phyloP scores from a whole-genome alignment of 1,140 invertebrate species.

The Neelides sp. region DNA sequence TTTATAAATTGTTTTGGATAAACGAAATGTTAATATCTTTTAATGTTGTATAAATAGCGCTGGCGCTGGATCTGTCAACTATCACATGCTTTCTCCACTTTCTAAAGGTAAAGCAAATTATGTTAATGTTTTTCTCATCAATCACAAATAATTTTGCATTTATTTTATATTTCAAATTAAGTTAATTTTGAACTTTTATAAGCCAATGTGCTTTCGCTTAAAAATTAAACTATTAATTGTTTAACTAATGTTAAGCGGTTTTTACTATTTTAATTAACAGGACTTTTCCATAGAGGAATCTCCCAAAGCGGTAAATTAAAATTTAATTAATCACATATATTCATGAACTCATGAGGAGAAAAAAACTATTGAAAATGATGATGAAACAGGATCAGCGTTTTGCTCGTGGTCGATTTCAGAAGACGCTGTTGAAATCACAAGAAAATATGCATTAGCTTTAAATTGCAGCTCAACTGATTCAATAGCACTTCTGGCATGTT shows the following conservation, averaged over 20 bases:
- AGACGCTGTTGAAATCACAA: slow-evolving; percentile 5
- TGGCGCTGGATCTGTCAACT: slow-evolving; percentile 26
- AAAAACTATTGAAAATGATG: too few relatives aligned
- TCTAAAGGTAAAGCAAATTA: slow-evolving; percentile 28
- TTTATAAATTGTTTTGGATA: not conserved
- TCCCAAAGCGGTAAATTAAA: slow-evolving; percentile 23
- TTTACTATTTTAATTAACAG: slow-evolving; percentile 1
- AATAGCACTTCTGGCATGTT: slow-evolving; percentile 16
- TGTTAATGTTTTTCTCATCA: too few relatives aligned
- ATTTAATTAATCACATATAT: too few relatives aligned
- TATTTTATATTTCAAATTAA: too few relatives aligned
- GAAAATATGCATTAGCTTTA: slow-evolving; percentile 5
- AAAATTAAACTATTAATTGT: too few relatives aligned
- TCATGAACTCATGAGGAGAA: too few relatives aligned
- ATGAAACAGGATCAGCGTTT: slow-evolving; percentile 26
- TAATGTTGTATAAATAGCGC: slow-evolving; percentile 13
- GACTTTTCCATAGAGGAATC: slow-evolving; percentile 25
- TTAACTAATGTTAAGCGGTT: too few relatives aligned
- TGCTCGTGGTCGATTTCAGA: slow-evolving; percentile 29
- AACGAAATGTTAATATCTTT: slow-evolving; percentile 3
- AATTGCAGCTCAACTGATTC: slow-evolving; percentile 17
- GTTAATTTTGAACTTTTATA: too few relatives aligned
- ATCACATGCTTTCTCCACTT: slow-evolving; percentile 27
- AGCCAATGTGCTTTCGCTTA: too few relatives aligned
- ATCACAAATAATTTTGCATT: too few relatives aligned